Evolutionary conservation across 2,888 invertebrate genomes (phyloP).

Genomic region (Chrysina gloriosa): DNA sequence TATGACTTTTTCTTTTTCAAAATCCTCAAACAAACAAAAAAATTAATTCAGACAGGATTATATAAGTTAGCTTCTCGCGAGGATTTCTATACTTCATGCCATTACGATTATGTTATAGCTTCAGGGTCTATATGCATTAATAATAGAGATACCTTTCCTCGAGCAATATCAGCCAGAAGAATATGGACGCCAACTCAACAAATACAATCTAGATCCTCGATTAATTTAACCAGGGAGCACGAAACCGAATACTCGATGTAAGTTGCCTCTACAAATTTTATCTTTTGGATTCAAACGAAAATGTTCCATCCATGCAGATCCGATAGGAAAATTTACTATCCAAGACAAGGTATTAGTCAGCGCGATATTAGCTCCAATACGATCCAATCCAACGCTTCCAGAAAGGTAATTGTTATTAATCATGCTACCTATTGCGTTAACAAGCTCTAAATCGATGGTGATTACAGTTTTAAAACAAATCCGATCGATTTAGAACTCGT

Average conservation of each 20-base stretch:
- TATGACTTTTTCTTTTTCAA: conserved; percentile 5
- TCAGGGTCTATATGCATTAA: conserved; percentile 63
- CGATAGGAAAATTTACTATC: conserved; percentile 53
- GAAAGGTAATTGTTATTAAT: too few relatives aligned
- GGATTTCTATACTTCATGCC: background rate
- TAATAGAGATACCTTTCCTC: conserved; percentile 60
- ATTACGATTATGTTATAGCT: conserved; percentile 54
- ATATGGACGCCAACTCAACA: conserved; percentile 55
- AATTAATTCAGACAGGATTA: conserved; percentile 16
- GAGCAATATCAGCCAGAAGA: conserved; percentile 56
- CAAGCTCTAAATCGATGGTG: too few relatives aligned
- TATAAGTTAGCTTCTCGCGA: background rate
- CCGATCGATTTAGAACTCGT: too few relatives aligned
- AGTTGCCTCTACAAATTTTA: conserved; percentile 29
- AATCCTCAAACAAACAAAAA: background rate
- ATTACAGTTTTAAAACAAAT: too few relatives aligned
- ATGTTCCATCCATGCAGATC: conserved; percentile 42
- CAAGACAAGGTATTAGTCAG: conserved; percentile 58
- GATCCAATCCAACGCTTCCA: conserved; percentile 48
- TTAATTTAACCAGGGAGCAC: conserved; percentile 51
- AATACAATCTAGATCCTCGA: conserved; percentile 56
- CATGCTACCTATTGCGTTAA: too few relatives aligned
- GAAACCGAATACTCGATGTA: conserved; percentile 52
- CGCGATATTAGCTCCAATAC: conserved; percentile 59
- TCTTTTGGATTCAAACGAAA: too few relatives aligned